These are phyloP conservation scores for Pteronura brasiliensis DNA, from an alignment of 2,113 vertebrate genomes.

Conservation along the genomic window DNA sequence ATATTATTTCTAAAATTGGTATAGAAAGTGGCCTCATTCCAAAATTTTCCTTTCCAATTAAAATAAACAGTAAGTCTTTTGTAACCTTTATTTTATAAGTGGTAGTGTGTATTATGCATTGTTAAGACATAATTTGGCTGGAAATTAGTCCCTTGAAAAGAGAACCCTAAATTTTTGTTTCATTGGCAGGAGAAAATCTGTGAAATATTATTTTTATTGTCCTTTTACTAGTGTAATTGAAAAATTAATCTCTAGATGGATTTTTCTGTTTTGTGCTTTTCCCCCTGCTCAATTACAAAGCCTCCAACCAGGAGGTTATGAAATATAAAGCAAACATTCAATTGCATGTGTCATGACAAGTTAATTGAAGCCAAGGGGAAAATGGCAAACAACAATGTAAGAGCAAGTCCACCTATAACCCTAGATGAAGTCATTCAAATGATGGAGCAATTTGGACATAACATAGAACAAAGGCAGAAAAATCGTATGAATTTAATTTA, in stretches of 20 bases:
- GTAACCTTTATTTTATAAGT: constrained; percentile 59
- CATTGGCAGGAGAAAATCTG: not conserved
- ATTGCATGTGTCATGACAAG: not conserved
- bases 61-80: not conserved
- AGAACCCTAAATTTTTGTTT: constrained; percentile 45
- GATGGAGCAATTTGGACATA: constrained; percentile 57
- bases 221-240: not conserved
- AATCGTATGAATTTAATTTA: constrained; percentile 73
- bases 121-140: constrained; percentile 38
- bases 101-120: not conserved
- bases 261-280: not conserved
- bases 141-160: constrained; percentile 54
- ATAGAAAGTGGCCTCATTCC: constrained; percentile 20
- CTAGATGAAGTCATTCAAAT: constrained; percentile 54
- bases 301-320: not conserved
- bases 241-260: not conserved
- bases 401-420: not conserved
- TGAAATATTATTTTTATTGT: constrained; percentile 1
- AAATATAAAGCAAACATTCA: constrained; percentile 19
- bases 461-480: constrained; percentile 75
- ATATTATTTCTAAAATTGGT: constrained; percentile 52
- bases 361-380: constrained; percentile 28
- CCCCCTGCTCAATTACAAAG: not conserved
- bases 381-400: not conserved
- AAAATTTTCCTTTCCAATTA: constrained; percentile 21